Evolutionary conservation across 2,888 invertebrate species (phyloP).

Genomic region (Phasia obesa): DNA sequence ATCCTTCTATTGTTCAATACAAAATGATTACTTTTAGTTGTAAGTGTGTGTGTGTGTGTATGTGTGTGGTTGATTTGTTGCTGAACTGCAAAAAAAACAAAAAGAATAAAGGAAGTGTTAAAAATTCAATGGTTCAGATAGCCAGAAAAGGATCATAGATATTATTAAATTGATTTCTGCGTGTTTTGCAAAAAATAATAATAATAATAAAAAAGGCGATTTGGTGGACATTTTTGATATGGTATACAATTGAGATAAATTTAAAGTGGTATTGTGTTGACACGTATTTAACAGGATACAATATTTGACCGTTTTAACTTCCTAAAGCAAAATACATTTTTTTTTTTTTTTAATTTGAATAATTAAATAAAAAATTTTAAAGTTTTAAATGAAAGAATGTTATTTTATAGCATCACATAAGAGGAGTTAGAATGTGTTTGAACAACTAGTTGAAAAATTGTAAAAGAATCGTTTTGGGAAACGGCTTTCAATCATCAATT

Average conservation of each 20-base stretch:
- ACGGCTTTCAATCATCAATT: too few species aligned
- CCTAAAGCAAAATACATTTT: not conserved
- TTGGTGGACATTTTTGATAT: conserved; percentile 35
- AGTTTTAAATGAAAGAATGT: too few species aligned
- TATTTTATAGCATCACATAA: too few species aligned
- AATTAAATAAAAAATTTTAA: too few species aligned
- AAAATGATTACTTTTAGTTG: not conserved
- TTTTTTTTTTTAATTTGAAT: too few species aligned
- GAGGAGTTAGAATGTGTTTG: too few species aligned
- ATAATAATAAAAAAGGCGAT: conserved; percentile 36
- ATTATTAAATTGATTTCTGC: conserved; percentile 62
- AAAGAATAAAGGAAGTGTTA: conserved; percentile 47
- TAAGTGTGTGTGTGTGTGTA: not conserved
- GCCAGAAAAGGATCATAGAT: conserved; percentile 62
- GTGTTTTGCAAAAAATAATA: conserved; percentile 40
- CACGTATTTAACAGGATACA: not conserved
- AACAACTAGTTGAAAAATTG: too few species aligned
- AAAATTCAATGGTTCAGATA: conserved; percentile 54
- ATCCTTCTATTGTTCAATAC: conserved; percentile 5
- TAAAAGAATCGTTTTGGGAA: too few species aligned
- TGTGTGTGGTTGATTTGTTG: not conserved
- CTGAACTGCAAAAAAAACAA: conserved; percentile 1
- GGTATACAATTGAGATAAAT: conserved; percentile 13
- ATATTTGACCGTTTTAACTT: not conserved
- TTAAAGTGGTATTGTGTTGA: conserved; percentile 19